These are phyloP conservation scores for Stichopus horrens DNA, from an alignment of 53 echinoderm and acorn worm species.

Conservation along the genomic window DNA sequence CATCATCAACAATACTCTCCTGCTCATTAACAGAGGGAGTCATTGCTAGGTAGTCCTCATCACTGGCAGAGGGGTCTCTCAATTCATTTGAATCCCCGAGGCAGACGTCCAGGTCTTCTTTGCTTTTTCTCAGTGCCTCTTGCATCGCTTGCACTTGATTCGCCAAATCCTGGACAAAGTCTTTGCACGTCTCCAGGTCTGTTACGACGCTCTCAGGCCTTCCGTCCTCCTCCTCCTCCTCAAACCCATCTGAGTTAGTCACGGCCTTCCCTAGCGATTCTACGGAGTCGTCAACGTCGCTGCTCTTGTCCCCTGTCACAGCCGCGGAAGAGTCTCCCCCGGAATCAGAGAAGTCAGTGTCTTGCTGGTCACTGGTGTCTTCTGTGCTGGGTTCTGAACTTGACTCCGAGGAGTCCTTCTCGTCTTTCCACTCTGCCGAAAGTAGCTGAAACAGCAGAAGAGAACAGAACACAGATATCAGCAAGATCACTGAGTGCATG, in stretches of 20 bases:
- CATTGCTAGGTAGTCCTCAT: background rate
- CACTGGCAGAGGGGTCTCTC: background rate
- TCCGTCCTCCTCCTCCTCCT: slow-evolving; percentile 10
- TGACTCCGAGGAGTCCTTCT: slow-evolving; percentile 76
- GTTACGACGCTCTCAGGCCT: slow-evolving; percentile 54
- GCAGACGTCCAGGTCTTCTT: slow-evolving; percentile 63
- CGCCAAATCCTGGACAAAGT: slow-evolving; percentile 93
- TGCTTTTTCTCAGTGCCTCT: slow-evolving; percentile 85
- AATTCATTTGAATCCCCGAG: slow-evolving; percentile 32
- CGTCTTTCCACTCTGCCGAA: slow-evolving; percentile 84
- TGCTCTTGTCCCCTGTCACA: background rate
- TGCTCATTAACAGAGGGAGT: background rate
- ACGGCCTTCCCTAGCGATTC: background rate
- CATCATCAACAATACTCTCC: slow-evolving; percentile 64
- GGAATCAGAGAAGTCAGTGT: slow-evolving; percentile 76
- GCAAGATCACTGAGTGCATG: no score
- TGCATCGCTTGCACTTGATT: slow-evolving; percentile 96
- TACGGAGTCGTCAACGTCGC: background rate
- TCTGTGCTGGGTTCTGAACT: slow-evolving; percentile 86
- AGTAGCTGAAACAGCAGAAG: slow-evolving; percentile 62
- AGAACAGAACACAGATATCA: no score
- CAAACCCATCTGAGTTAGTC: background rate
- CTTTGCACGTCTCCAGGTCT: slow-evolving; percentile 77
- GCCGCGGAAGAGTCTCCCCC: background rate
- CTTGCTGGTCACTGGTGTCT: slow-evolving; percentile 65